Evolutionary conservation across 2,888 invertebrate genomes (phyloP), one percentile per base, ranked within the genome.

Genomic region (Ichneumon xanthorius): DNA sequence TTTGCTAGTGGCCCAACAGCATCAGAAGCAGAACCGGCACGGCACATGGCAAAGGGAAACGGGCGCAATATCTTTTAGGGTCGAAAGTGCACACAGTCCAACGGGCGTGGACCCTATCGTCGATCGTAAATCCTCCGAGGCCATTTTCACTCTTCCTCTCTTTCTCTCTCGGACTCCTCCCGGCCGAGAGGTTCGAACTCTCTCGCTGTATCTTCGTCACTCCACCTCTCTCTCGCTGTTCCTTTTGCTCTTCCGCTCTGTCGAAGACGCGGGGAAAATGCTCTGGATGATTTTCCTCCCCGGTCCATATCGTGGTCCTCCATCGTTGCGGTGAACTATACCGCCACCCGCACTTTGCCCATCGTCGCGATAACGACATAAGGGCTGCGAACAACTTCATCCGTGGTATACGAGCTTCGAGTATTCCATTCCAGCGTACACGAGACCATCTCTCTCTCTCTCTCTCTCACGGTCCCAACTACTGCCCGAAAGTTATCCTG

Each of bases 51-150:
- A 90, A 88, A 89, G 89, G 89, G 89, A 88, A 89, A 90, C 90
- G 89, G 88, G 88, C 88, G 89, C 88, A 91, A 92, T 92, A 92
- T 91, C 91, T 92, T 87, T 87, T 90, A 91, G 90, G 90, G 90
- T 88, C 84, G 89, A 90, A 90, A 90, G 91, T 91, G 90, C 90
- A 90, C 91, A 90, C 90, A 87, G 88, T 85, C 83, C 87, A 87
- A 73, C 84, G 80, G 82, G 72, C 80, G 81, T 76, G 79, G 87
- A 85, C 82, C 87, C 87, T 88, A 88, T 88, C 88, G 80, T 75
- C 40, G 81, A 83, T 87, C 88, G 87, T 88, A 88, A 88, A 88
- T 88, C 82, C 82, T 87, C 79, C 50, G 63, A 80, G 84, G 84
- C 88, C 86, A 87, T 86, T 88, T 86, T 87, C 86, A 79, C 81